Percentiles rank a stretch among this genome's conserved stretches.
Evolutionary conservation across 2,797 vertebrate species (phyloP).

Genomic region (Taenioides sp.): DNA sequence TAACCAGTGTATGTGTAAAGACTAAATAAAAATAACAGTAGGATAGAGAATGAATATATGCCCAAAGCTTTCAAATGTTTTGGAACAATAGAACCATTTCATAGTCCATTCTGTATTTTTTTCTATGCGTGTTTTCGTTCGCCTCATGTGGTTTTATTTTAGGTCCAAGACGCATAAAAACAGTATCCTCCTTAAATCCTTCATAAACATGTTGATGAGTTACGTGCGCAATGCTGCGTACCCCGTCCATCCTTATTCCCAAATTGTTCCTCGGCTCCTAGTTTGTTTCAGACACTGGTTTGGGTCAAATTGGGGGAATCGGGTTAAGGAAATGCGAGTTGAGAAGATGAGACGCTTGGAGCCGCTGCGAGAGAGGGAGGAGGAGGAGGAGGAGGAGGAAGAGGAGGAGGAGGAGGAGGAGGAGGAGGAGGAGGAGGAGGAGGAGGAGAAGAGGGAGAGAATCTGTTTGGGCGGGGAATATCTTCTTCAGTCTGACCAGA

Average conservation of each 20-base stretch:
- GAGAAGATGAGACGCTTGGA: constrained; percentile 4
- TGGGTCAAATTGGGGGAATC: constrained; percentile 80
- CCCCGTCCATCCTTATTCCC: background rate
- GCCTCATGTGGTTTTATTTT: too few relatives aligned
- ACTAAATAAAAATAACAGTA: too few relatives aligned
- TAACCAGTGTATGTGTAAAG: too few relatives aligned
- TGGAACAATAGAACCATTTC: too few relatives aligned
- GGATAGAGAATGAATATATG: too few relatives aligned
- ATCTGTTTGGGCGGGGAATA: constrained; percentile 80
- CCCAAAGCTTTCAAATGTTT: too few relatives aligned
- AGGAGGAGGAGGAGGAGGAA: constrained; percentile 33
- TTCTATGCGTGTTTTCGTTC: too few relatives aligned
- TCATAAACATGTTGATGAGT: too few relatives aligned
- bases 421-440: constrained; percentile 32
- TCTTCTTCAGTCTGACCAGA: constrained; percentile 65
- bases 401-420: constrained; percentile 23
- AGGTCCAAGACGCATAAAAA: too few relatives aligned
- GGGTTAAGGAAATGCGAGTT: constrained; percentile 39
- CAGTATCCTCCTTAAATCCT: too few relatives aligned
- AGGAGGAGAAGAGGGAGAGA: constrained; percentile 28
- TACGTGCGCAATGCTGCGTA: background rate
- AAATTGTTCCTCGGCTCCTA: background rate
- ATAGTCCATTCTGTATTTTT: too few relatives aligned
- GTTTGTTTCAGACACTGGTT: background rate
- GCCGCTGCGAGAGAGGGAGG: constrained; percentile 11